phyloP scores from a whole-genome alignment of 2,888 invertebrate species.

The Rhorus exstirpatorius region DNA sequence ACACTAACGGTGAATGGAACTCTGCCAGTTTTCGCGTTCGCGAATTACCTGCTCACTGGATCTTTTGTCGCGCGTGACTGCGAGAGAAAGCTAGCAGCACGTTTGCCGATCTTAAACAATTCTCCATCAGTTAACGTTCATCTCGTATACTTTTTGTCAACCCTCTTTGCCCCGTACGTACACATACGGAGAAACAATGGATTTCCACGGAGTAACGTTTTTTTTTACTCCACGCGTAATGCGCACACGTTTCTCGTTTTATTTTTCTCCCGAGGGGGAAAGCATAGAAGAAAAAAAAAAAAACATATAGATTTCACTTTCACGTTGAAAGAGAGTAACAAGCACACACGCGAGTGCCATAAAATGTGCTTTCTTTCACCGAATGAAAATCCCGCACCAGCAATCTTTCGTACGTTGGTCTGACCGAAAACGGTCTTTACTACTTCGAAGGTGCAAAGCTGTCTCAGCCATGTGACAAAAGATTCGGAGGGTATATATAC shows the following conservation, averaged over 20 bases:
- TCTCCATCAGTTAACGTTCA: slow-evolving; percentile 47
- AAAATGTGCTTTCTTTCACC: slow-evolving; percentile 9
- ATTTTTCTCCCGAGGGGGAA: neutral
- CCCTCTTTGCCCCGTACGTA: neutral
- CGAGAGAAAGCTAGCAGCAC: slow-evolving; percentile 29
- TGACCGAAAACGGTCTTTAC: slow-evolving; percentile 52
- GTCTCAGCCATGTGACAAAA: slow-evolving; percentile 7
- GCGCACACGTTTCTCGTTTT: neutral
- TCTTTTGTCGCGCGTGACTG: slow-evolving; percentile 56
- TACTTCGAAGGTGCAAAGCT: slow-evolving; percentile 42
- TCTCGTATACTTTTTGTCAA: neutral
- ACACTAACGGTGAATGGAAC: slow-evolving; percentile 60
- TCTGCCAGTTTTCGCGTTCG: slow-evolving; percentile 67
- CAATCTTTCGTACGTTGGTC: slow-evolving; percentile 4
- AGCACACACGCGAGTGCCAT: neutral
- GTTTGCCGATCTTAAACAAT: slow-evolving; percentile 65
- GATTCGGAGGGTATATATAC: neutral
- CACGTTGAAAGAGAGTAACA: neutral
- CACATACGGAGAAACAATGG: neutral
- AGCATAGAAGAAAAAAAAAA: neutral
- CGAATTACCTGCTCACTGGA: slow-evolving; percentile 65
- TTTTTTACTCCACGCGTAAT: neutral
- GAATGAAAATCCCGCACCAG: slow-evolving; percentile 1
- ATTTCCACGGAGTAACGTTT: neutral
- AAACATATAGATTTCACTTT: slow-evolving; percentile 23